phyloP scores from a whole-genome alignment of 2,888 invertebrate genomes.

The Celastrina argiolus region DNA sequence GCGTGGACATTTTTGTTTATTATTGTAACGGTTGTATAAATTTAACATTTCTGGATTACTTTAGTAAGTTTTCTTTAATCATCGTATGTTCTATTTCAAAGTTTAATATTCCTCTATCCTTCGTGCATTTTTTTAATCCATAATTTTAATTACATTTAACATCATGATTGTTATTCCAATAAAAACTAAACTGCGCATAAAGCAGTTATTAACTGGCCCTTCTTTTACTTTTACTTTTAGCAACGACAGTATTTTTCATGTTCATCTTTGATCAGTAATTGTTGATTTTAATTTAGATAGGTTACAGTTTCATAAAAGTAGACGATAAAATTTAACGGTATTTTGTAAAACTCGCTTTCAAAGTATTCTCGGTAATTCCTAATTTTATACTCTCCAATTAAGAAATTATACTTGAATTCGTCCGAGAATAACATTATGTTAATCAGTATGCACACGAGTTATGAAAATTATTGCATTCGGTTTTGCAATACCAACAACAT shows the following conservation, averaged over 20 bases:
- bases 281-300: neutral
- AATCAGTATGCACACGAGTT: conserved; percentile 11
- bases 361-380: neutral
- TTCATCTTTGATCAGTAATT: neutral
- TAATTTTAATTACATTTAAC: too few relatives aligned
- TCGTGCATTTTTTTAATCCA: too few relatives aligned
- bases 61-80: neutral
- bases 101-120: neutral
- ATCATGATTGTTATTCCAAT: too few relatives aligned
- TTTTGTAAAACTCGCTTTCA: neutral
- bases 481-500: conserved; percentile 2
- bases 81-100: too few relatives aligned
- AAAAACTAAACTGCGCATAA: too few relatives aligned
- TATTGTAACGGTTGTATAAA: neutral
- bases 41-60: neutral
- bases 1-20: neutral
- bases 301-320: neutral
- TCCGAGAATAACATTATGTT: conserved; percentile 2
- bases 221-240: too few relatives aligned
- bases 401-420: neutral
- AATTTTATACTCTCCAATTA: conserved; percentile 3
- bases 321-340: neutral
- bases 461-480: neutral
- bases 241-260: too few relatives aligned
- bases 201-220: too few relatives aligned